Evolutionary conservation across 2,888 invertebrate species (phyloP), one percentile per base, ranked within the genome.

Genomic region (Yponomeuta sedellus): DNA sequence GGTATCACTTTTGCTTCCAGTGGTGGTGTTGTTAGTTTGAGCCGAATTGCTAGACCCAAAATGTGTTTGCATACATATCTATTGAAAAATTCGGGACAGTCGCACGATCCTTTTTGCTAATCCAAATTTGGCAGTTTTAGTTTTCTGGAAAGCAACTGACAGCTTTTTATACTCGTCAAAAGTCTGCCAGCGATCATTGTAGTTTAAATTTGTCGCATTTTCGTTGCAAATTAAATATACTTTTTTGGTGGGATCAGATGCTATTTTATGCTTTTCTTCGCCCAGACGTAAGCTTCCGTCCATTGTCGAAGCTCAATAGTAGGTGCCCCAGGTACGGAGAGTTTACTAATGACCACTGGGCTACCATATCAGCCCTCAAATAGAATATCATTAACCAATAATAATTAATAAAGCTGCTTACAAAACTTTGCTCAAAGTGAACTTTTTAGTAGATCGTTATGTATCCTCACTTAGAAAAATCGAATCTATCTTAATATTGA

Each of bases 1-100:
- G 28, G 64, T 16, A 64, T 20, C n/a, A 44, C 22, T 56, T 52
- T 68, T 44, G 64, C 68, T 58, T 68, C 68, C 65, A 61, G 57
- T 61, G 67, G 67, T 12, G 68, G 67, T 16, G 25, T 58, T 19
- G 61, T 64, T n/a, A 63, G 22, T 61, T 66, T 66, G 44, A 69
- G 58, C 16, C 68, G 66, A 20, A 69, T 69, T n/a, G 69, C 69
- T 64, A 64, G 64, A 4, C 64, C 64, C 64, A 64, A 64, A 66
- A 67, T 34, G 64, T 67, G 67, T 63, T 67, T 67, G 67, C 67
- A 67, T 58, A 67, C 52, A 66, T 67, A 67, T 66, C 67, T 64
- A 59, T 69, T 71, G 66, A 64, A 66, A 70, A 71, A 71, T 59
- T 40, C 61, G 64, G 69, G 67, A 66, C 68, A 70, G 65, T 66